Evolutionary conservation across 2,888 invertebrate genomes (phyloP), one percentile per base, ranked within the genome.

Genomic region (Macrophya annulata): DNA sequence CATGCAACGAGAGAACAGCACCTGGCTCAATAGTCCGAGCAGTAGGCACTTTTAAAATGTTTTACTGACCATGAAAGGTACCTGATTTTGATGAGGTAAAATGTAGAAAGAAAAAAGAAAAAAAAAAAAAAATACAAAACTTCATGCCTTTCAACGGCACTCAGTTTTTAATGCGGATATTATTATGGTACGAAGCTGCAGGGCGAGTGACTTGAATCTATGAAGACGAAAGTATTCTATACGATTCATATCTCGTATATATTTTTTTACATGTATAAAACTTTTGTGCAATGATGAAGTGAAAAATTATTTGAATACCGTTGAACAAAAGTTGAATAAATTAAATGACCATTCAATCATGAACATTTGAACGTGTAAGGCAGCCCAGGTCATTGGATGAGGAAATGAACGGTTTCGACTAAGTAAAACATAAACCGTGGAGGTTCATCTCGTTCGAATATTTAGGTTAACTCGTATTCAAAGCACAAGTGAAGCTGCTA

Each of bases 401-500:
- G n/a, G 25, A 4, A 4, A 51, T 51, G 31, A 77, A 31, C 31
- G 31, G 8, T 10, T 8, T 8, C 3, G 15, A n/a, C 9, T 31
- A 17, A 17, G 51, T 8, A n/a, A n/a, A n/a, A n/a, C n/a, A 77
- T 37, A 31, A 21, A 74, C 21, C 17, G 74, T n/a, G 15, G 15
- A 10, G 17, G 51, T 77, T 77, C 55, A 51, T 77, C 77, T 77
- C 51, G 77, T 77, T 77, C 77, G 51, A n/a, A 77, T 55, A 77
- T 77, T 77, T 31, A 55, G 77, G 77, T 77, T 77, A 77, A 77
- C 25, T 55, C 51, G 17, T 37, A 55, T 55, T 55, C 55, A 55
- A 55, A 51, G 77, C 31, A 81, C 43, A 81, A 62, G 37, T 21
- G 77, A 77, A 81, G 21, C 81, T 62, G 81, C 62, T 81, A 81